Base-by-base conservation (phyloP, 2,888 invertebrate species). In the Anthrax anthrax region DNA sequence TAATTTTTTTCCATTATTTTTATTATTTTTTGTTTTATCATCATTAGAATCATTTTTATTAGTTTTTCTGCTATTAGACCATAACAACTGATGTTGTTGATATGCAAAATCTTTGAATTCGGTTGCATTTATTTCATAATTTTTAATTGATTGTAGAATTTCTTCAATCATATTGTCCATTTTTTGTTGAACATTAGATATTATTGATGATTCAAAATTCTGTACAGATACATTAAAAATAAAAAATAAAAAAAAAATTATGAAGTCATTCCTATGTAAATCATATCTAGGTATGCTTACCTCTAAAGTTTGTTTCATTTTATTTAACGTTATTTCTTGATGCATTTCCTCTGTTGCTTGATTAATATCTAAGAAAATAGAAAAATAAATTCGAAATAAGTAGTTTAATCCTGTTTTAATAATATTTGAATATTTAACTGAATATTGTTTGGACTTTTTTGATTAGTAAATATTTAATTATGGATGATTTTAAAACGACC, bases 131-230 rank as follows among this genome's bases (percentile, higher is more conserved):
- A 66, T 32, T 46, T 66, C 60, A 45, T 60, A 58, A 42, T 59
- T 57, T 0, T 60, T 60, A 5, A 65, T 48, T 29, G 66, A 63
- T 53, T 63, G 62, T 39, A 66, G 46, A 10, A 67, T 54, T 42
- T 64, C 63, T 46, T 67, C 64, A 23, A 65, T 59, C 56, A 61
- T 59, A 32, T 51, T 55, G n/a, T 58, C 56, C 29, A 68, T 56
- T 18, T 65, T 61, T 46, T 57, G 58, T 18, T 64, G 58, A 9
- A 66, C 58, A 23, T 67, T 65, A 37, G 51, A 46, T 38, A 64
- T 27, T 32, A 64, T 54, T 23, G 50, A 56, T 3, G 50, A 47
- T 41, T 61, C 62, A 46, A 64, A 61, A 18, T 49, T 55, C 54
- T 60, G 34, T 1, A 12, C 27, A 47, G 3, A 32, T 12, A 32